Evolutionary conservation across 2,888 invertebrate species (phyloP).

Genomic region (Eupithecia insigniata): DNA sequence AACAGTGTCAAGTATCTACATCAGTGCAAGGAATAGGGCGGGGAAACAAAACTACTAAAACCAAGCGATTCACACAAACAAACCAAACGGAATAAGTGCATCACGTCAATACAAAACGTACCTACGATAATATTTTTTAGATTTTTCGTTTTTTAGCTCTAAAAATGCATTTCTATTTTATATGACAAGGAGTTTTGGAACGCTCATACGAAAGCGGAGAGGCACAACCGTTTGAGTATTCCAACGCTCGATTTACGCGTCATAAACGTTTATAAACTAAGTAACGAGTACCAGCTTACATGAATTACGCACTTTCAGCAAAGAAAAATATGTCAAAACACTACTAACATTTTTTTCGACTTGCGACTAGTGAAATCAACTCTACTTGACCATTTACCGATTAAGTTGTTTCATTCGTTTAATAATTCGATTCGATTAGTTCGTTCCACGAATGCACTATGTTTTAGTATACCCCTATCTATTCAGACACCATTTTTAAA

Average conservation of each 20-base stretch:
- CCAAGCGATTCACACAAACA: slow-evolving; percentile 76
- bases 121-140: slow-evolving; percentile 65
- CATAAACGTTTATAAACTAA: slow-evolving; percentile 57
- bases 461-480: slow-evolving; percentile 79
- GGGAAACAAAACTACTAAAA: slow-evolving; percentile 75
- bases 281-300: slow-evolving; percentile 81
- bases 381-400: slow-evolving; percentile 83
- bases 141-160: slow-evolving; percentile 64
- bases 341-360: slow-evolving; percentile 83
- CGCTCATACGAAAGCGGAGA: slow-evolving; percentile 66
- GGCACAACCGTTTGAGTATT: slow-evolving; percentile 71
- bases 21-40: slow-evolving; percentile 72
- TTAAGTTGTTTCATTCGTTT: slow-evolving; percentile 72
- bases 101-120: slow-evolving; percentile 77
- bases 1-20: slow-evolving; percentile 49
- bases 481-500: slow-evolving; percentile 66
- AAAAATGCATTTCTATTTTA: slow-evolving; percentile 78
- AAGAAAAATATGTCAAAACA: slow-evolving; percentile 86
- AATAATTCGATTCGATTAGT: slow-evolving; percentile 78
- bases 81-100: slow-evolving; percentile 78
- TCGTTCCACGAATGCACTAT: slow-evolving; percentile 80
- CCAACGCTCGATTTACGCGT: slow-evolving; percentile 60
- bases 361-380: slow-evolving; percentile 85
- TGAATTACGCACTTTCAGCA: slow-evolving; percentile 85
- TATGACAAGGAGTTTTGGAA: slow-evolving; percentile 68